A percentile compares a stretch with the other conserved stretches of the same genome.
Conservation (phyloP, 1,140 invertebrate species). For the Lasioglossum albipes region DNA sequence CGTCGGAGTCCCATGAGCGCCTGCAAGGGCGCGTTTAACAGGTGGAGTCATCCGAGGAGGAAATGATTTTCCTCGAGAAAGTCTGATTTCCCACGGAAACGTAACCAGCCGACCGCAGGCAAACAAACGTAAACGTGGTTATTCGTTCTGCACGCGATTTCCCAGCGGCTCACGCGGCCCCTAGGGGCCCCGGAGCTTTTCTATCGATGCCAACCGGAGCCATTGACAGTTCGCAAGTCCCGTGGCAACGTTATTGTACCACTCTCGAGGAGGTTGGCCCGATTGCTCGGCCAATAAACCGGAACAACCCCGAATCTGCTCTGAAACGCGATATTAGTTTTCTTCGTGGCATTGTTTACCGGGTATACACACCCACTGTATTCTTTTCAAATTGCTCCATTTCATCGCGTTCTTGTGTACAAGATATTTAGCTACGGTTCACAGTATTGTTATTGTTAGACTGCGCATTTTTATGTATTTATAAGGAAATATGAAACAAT, state of each 20-base stretch:
- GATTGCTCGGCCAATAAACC: neutral
- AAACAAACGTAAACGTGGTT: neutral
- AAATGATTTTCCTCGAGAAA: neutral
- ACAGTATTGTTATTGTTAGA: too few species aligned
- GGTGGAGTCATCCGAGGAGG: too few species aligned
- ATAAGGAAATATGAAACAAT: too few species aligned
- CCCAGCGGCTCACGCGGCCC: constrained; percentile 24
- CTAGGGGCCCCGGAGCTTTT: constrained; percentile 17
- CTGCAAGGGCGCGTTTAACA: too few species aligned
- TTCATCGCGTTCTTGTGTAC: too few species aligned
- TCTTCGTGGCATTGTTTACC: too few species aligned
- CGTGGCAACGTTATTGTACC: neutral
- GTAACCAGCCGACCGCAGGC: too few species aligned
- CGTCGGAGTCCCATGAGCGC: too few species aligned
- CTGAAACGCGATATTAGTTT: neutral
- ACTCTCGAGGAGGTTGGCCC: neutral
- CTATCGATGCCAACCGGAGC: neutral
- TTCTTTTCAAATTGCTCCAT: too few species aligned
- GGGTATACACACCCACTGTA: too few species aligned
- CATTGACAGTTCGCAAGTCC: neutral
- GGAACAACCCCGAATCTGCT: neutral
- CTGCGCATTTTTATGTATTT: too few species aligned
- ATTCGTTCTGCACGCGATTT: constrained; percentile 9
- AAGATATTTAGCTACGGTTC: too few species aligned
- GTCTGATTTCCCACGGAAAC: constrained; percentile 2